Conservation (phyloP, 2,888 invertebrate genomes). For the Busseola fusca region DNA sequence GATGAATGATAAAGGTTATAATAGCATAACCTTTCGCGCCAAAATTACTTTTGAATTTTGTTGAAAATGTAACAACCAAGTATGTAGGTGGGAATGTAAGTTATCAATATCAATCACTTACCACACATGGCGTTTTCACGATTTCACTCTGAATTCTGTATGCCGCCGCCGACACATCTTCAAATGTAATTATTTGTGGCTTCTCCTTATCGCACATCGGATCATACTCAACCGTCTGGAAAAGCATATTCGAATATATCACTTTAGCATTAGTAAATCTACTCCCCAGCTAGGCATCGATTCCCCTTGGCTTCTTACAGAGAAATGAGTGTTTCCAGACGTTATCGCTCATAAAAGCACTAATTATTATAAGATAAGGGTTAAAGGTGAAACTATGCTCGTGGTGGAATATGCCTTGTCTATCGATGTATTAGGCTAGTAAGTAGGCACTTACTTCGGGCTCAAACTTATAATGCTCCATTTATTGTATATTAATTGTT, state of each 20-base stretch:
- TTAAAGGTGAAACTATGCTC: slow-evolving; percentile 65
- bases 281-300: slow-evolving; percentile 32
- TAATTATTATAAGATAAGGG: slow-evolving; percentile 61
- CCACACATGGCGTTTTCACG: slow-evolving; percentile 95
- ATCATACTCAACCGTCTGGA: slow-evolving; percentile 84
- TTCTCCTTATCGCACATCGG: slow-evolving; percentile 91
- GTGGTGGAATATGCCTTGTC: slow-evolving; percentile 50
- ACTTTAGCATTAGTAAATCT: slow-evolving; percentile 44
- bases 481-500: slow-evolving; percentile 43
- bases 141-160: slow-evolving; percentile 96
- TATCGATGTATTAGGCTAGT: slow-evolving; percentile 41
- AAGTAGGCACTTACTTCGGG: slow-evolving; percentile 65
- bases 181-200: slow-evolving; percentile 93
- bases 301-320: slow-evolving; percentile 51
- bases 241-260: slow-evolving; percentile 74
- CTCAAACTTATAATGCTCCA: slow-evolving; percentile 72
- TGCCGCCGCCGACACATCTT: slow-evolving; percentile 96
- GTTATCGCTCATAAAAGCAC: slow-evolving; percentile 56
- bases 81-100: background rate
- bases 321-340: slow-evolving; percentile 59
- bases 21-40: background rate
- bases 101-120: slow-evolving; percentile 77
- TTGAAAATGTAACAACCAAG: background rate
- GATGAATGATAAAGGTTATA: too few relatives aligned
- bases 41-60: background rate